Percentiles rank a stretch among this genome's conserved stretches.
phyloP scores from a whole-genome alignment of 2,888 invertebrate species.

The Leptinotarsa tumamoca region DNA sequence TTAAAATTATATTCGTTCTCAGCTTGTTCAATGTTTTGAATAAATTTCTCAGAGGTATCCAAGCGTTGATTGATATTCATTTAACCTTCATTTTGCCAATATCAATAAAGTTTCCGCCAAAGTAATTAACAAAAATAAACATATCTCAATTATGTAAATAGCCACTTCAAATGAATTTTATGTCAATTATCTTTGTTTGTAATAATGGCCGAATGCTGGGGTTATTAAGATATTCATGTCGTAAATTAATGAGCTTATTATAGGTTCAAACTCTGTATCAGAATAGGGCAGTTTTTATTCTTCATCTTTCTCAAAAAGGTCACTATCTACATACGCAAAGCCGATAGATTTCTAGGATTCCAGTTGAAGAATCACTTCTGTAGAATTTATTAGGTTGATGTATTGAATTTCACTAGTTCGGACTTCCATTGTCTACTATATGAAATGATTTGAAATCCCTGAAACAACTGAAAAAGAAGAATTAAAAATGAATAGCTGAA shows the following conservation, averaged over 20 bases:
- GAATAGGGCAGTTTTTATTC: not conserved
- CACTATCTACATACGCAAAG: no score
- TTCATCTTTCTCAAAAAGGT: not conserved
- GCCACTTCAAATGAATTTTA: slow-evolving; percentile 36
- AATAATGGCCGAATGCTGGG: slow-evolving; percentile 27
- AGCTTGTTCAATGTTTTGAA: slow-evolving; percentile 33
- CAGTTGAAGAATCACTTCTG: no score
- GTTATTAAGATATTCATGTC: slow-evolving; percentile 21
- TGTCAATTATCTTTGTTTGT: slow-evolving; percentile 41
- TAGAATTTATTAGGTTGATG: no score
- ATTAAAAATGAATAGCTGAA: no score
- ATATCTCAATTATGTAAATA: slow-evolving; percentile 35
- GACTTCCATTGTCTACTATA: no score
- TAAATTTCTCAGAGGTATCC: slow-evolving; percentile 34
- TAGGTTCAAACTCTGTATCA: not conserved
- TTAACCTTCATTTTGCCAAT: slow-evolving; percentile 46
- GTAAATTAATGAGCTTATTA: not conserved
- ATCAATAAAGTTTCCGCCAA: slow-evolving; percentile 46
- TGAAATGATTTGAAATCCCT: no score
- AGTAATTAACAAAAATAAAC: slow-evolving; percentile 43
- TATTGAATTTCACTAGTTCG: no score
- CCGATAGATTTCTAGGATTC: no score
- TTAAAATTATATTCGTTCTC: not conserved
- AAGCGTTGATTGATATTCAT: slow-evolving; percentile 45
- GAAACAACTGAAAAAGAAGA: no score